Conservation (phyloP, 2,888 invertebrate genomes). For the Latheticus oryzae region DNA sequence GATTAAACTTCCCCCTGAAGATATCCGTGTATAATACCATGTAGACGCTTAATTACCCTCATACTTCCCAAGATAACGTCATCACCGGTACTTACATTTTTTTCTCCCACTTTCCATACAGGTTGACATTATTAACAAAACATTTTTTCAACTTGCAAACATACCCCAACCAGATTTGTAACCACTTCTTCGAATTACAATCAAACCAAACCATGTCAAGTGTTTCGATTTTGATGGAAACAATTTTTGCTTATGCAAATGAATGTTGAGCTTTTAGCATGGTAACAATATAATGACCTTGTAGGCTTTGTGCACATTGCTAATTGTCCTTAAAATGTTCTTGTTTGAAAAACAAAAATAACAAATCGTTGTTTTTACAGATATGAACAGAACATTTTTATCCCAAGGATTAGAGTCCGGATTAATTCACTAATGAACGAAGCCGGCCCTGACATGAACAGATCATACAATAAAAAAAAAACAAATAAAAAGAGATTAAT, state of each 20-base stretch:
- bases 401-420: no score
- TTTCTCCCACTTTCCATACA: background rate
- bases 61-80: constrained; percentile 1
- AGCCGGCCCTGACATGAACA: constrained; percentile 17
- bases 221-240: constrained; percentile 5
- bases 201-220: constrained; percentile 17
- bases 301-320: constrained; percentile 15
- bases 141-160: constrained; percentile 1
- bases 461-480: constrained; percentile 14
- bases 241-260: constrained; percentile 10
- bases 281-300: constrained; percentile 8
- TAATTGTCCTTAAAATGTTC: constrained; percentile 13
- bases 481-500: constrained; percentile 11
- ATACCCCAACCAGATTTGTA: constrained; percentile 5
- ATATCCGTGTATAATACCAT: constrained; percentile 4
- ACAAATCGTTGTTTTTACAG: constrained; percentile 3
- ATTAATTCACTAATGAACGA: background rate
- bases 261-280: constrained; percentile 8
- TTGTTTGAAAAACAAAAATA: background rate
- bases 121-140: no score
- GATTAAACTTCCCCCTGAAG: background rate
- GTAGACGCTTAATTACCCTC: constrained; percentile 12
- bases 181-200: constrained; percentile 9
- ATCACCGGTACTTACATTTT: background rate
- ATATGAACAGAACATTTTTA: constrained; percentile 21